Evolutionary conservation across 1,140 invertebrate genomes (phyloP), one percentile per base, ranked within the genome.

Genomic region (Chelonus insularis): DNA sequence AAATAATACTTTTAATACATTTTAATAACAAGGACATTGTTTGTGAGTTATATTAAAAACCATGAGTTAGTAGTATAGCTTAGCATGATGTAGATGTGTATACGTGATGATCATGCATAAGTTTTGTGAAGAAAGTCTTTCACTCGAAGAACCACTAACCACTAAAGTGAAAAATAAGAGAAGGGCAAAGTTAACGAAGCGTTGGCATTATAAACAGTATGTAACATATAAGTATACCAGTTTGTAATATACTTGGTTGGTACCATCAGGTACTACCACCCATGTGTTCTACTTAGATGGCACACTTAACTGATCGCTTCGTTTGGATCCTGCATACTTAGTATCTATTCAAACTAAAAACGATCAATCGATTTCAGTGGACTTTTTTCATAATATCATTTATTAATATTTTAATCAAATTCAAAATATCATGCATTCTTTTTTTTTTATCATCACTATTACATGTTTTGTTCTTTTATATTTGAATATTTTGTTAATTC

Each of bases 251-350:
- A 80, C 76, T 79, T 79, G 56, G 72, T 65, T 67, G 75, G 77
- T 78, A 72, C 77, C 79, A 77, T 29, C 25, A 29, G 25, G 25
- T 29, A 29, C n/a, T n/a, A 75, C 77, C 74, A 78, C 74, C 75
- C 76, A 78, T 79, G 78, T 80, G 79, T 80, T 78, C 79, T 71
- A 82, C 79, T 80, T 81, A 78, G 71, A 69, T 75, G 80, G 74
- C 79, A 81, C 76, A 81, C 80, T 82, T 79, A 74, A 52, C 73
- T n/a, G 70, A 70, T 43, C 52, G 43, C 57, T 67, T 70, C 69
- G 75, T 68, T 64, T 73, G 68, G 72, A 60, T 78, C 77, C 76
- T 77, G 76, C 72, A 72, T 77, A 72, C 70, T 78, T 68, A 77
- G 72, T 77, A 69, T 74, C 72, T 77, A 77, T 74, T 70, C 74